Percentiles rank a stretch among this genome's conserved stretches.
phyloP scores from a whole-genome alignment of 1,140 invertebrate species.

The Trichogramma pretiosum region DNA sequence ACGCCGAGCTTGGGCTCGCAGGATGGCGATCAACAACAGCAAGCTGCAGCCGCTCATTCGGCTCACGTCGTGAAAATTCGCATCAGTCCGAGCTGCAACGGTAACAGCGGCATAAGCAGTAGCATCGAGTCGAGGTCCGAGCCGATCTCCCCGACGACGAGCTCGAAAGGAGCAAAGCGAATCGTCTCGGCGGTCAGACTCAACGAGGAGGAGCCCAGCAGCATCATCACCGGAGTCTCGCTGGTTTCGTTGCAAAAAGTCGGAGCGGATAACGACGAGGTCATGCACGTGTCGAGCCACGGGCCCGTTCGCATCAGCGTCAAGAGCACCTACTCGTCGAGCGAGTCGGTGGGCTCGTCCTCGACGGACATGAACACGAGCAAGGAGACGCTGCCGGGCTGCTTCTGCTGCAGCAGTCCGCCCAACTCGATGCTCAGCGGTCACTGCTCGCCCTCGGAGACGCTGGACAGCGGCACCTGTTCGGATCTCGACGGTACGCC shows the following conservation, averaged over 20 bases:
- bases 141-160: no score
- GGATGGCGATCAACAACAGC: slow-evolving; percentile 32
- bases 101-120: slow-evolving; percentile 27
- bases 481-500: slow-evolving; percentile 70
- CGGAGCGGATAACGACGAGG: slow-evolving; percentile 38
- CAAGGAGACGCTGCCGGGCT: slow-evolving; percentile 22
- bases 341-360: not conserved
- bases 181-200: slow-evolving; percentile 32
- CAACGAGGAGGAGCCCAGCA: slow-evolving; percentile 27
- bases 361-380: not conserved
- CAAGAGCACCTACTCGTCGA: not conserved
- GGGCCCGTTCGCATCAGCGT: no score
- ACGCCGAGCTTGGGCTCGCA: slow-evolving; percentile 43
- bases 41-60: not conserved
- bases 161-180: no score
- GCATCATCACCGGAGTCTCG: no score
- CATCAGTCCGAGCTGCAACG: slow-evolving; percentile 52
- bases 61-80: slow-evolving; percentile 59
- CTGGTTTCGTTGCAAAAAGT: no score
- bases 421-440: slow-evolving; percentile 50
- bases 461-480: slow-evolving; percentile 71
- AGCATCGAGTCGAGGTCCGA: no score
- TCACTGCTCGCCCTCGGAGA: slow-evolving; percentile 69
- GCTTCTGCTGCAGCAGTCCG: slow-evolving; percentile 50
- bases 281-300: slow-evolving; percentile 19